Evolutionary conservation across 2,113 vertebrate genomes (phyloP), one percentile per base, ranked within the genome.

Genomic region (Arvicanthis niloticus): DNA sequence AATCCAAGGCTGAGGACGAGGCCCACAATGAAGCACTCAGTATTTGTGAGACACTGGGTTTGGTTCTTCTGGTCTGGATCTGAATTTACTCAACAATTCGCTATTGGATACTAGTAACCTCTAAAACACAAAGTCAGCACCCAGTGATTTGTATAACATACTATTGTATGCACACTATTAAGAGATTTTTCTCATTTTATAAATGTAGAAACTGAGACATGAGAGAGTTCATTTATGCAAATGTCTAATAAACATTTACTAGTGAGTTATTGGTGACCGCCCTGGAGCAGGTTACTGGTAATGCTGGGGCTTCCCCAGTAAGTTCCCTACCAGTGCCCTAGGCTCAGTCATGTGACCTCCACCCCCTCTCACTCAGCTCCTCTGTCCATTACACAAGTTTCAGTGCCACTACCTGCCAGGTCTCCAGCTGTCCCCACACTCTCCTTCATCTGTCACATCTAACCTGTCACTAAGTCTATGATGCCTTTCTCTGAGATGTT

Each of bases 161-260:
- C 0, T 5, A 51, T 2, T 53, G 17, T 13, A 24, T 2, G 6
- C 3, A 24, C 15, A 1, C 51, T 58, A 15, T 29, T 53, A 45
- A 95, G 31, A 81, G 21, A 67, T 53, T 89, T 88, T 81, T 80
- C 40, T 96, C 29, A 68, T 72, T 84, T 96, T 34, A 67, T 31
- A 87, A 76, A 80, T 51, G 68, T 76, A 77, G 88, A 96, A 90
- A 93, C 45, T 56, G 73, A 91, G 62, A 16, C 45, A 53, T 53
- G 17, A 91, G 19, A 60, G 76, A 60, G n/a, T 48, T 89, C n/a
- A 40, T 42, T 89, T 24, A 34, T 51, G 70, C 34, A 81, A 67
- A 13, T 94, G 19, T 76, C 72, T 82, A 91, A 58, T 62, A 91
- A 60, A 75, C 45, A 78, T 87, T 82, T 78, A 76, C 62, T 73